A percentile compares a stretch with the other conserved stretches of the same genome.
Evolutionary conservation across 2,113 vertebrate genomes (phyloP).

Genomic region (Brachyhypopomus gauderio): DNA sequence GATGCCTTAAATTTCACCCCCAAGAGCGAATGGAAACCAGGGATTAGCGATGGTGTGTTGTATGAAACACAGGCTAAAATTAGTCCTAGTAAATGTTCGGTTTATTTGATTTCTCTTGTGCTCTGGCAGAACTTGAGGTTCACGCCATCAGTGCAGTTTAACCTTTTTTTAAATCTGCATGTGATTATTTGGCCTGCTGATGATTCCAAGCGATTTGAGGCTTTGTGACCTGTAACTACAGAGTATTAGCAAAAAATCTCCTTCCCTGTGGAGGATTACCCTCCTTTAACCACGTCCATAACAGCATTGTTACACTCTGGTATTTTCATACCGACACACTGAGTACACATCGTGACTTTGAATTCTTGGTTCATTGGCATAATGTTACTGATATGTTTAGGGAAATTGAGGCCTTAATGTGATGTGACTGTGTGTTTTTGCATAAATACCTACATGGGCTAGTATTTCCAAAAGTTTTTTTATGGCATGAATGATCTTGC

Average conservation of each 20-base stretch:
- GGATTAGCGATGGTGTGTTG: too few species aligned
- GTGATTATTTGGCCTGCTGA: background rate
- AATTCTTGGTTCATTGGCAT: slow-evolving; percentile 23
- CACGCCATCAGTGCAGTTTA: background rate
- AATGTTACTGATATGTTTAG: background rate
- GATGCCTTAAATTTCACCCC: too few species aligned
- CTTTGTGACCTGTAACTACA: background rate
- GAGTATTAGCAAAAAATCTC: slow-evolving; percentile 6
- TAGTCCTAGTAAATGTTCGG: too few species aligned
- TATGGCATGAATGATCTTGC: too few species aligned
- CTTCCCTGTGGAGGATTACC: slow-evolving; percentile 27
- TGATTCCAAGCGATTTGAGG: background rate
- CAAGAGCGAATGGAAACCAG: too few species aligned
- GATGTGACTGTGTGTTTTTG: too few species aligned
- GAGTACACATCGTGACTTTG: background rate
- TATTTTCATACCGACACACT: slow-evolving; percentile 8
- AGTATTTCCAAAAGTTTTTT: too few species aligned
- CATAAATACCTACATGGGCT: too few species aligned
- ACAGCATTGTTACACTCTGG: background rate
- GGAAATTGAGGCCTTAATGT: background rate
- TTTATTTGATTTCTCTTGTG: background rate
- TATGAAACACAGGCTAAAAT: too few species aligned
- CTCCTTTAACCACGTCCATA: background rate
- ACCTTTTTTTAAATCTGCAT: slow-evolving; percentile 21
- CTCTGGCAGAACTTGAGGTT: background rate